Percentiles rank a stretch among this genome's conserved stretches.
Evolutionary conservation across 2,113 vertebrate genomes (phyloP).

Genomic region (Xiphias gladius): DNA sequence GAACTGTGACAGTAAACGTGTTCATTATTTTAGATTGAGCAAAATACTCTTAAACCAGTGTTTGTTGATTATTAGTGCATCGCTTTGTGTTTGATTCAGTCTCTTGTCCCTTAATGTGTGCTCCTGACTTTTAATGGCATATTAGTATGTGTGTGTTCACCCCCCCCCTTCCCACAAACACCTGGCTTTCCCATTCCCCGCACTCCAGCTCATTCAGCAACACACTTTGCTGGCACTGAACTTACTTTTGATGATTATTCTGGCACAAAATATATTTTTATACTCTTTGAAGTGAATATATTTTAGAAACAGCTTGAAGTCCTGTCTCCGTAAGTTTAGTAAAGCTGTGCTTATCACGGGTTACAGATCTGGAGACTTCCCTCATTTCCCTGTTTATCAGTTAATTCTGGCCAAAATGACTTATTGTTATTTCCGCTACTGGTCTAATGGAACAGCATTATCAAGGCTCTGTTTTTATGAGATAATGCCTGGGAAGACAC

Average conservation of each 20-base stretch:
- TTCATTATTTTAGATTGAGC: not conserved
- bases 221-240: constrained; percentile 46
- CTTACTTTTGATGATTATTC: constrained; percentile 59
- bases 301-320: constrained; percentile 58
- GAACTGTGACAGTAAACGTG: not conserved
- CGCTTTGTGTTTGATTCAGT: constrained; percentile 26
- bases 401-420: constrained; percentile 64
- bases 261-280: constrained; percentile 57
- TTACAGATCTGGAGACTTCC: constrained; percentile 66
- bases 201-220: constrained; percentile 51
- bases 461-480: constrained; percentile 73
- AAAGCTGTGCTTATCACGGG: constrained; percentile 44
- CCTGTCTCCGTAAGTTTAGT: constrained; percentile 36
- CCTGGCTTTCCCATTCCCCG: constrained; percentile 47
- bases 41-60: constrained; percentile 14
- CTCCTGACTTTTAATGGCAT: constrained; percentile 62
- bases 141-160: constrained; percentile 54
- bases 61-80: constrained; percentile 11
- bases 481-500: constrained; percentile 72
- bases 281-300: constrained; percentile 64
- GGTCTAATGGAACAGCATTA: constrained; percentile 65
- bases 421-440: constrained; percentile 61
- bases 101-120: constrained; percentile 29
- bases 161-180: constrained; percentile 24
- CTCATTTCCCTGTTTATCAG: constrained; percentile 74